Evolutionary conservation across 2,113 vertebrate species (phyloP), one percentile per base, ranked within the genome.

Genomic region (Orycteropus afer): DNA sequence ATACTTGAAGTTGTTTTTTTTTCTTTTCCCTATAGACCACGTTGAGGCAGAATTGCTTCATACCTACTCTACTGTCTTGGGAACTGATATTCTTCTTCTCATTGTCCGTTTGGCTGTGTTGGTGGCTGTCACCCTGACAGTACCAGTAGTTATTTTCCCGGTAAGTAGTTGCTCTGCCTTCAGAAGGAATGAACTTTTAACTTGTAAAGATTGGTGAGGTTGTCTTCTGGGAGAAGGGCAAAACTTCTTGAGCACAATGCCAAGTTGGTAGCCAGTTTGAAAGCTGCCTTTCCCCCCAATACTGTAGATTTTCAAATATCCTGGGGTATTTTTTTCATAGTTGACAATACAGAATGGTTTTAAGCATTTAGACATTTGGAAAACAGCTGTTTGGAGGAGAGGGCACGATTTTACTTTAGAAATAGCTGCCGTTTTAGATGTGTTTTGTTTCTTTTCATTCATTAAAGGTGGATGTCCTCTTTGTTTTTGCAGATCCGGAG

Each of bases 141-240:
- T 99, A 2, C 99, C 99, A 7, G 99, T 99, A 15, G 99, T 99
- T 71, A 99, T 99, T 95, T 99, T 99, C 97, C 99, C 99, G 3
- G 99, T 99, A 98, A 99, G 99, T 99, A 23, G 42, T 71, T 42
- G 14, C 63, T 49, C 12, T 85, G 49, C 17, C 10, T 88, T 37
- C 27, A 27, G 27, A 42, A 27, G 7, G 9, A 23, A 2, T 32
- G 47, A 23, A 29, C 59, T 77, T 87, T 90, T 89, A 88, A 22
- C 1, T 3, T 74, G 8, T 10, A 32, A 51, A 73, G 25, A 91
- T 74, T 23, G 40, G 42, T 77, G 69, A 45, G 22, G 29, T 76
- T 86, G 10, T 55, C 27, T 83, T 93, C 14, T 86, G 12, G 11
- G 25, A 51, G 40, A 82, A 73, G 47, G 5, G 17, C 42, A n/a